Conservation (phyloP, 2,113 vertebrate species). For the Cavia porcellus region DNA sequence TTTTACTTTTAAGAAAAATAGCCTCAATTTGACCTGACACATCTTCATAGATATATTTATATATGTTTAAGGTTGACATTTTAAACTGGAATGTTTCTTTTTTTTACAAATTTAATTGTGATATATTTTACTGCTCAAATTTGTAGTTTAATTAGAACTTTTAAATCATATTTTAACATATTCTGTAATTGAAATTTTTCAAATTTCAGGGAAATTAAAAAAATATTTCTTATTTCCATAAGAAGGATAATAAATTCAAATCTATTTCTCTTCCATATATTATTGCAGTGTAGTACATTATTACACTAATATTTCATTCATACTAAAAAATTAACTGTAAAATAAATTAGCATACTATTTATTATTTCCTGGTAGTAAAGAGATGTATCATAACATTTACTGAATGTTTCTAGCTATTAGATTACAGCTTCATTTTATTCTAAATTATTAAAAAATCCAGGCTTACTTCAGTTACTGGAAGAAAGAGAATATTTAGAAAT, state of each 20-base stretch:
- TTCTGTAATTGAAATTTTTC: conserved; percentile 70
- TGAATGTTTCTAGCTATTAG: conserved; percentile 64
- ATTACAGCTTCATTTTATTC: conserved; percentile 65
- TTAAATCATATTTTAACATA: conserved; percentile 76
- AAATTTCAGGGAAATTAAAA: conserved; percentile 50
- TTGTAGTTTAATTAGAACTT: conserved; percentile 77
- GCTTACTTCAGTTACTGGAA: conserved; percentile 69
- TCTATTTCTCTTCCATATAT: conserved; percentile 15
- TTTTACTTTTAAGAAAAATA: conserved; percentile 9
- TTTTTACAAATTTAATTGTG: conserved; percentile 73
- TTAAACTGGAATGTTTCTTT: conserved; percentile 66
- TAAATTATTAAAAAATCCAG: conserved; percentile 60
- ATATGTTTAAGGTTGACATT: conserved; percentile 55
- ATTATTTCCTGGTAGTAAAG: conserved; percentile 71
- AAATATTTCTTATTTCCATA: neutral
- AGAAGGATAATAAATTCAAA: neutral
- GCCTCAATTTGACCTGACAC: conserved; percentile 70
- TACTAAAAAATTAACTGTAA: conserved; percentile 63
- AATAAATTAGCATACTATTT: conserved; percentile 59
- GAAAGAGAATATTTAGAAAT: conserved; percentile 70
- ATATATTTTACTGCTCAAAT: conserved; percentile 61
- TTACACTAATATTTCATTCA: conserved; percentile 68
- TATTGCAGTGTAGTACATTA: conserved; percentile 40
- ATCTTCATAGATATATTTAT: conserved; percentile 68
- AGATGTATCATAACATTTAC: conserved; percentile 51